Evolutionary conservation across 1,140 invertebrate species (phyloP), one percentile per base, ranked within the genome.

Genomic region (Papilio glaucus): DNA sequence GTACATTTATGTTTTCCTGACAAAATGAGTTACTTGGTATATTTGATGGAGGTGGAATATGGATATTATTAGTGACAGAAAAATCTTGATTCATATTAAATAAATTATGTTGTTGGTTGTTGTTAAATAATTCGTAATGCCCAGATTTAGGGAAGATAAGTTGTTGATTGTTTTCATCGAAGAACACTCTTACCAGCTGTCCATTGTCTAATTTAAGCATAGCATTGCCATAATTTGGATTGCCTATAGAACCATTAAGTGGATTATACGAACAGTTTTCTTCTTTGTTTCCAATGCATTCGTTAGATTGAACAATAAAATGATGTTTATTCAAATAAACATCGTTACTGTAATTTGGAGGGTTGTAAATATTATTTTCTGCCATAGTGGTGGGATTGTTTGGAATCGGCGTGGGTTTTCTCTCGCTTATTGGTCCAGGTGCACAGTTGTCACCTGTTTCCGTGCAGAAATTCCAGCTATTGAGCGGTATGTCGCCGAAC

Each of bases 121-220:
- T 86, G 67, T 87, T 92, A 73, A 92, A 93, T 8, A 89, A 78
- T 73, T 93, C 91, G 72, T 93, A 93, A 69, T 93, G 88, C 65
- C 86, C 88, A 73, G 90, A 86, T 84, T 89, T 85, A 8, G 91
- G 90, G n/a, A 93, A 84, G 37, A 93, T 90, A 24, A 90, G 81
- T 60, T 88, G 90, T 75, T 90, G 89, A 72, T 91, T 92, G 72
- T 92, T 92, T 80, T 92, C 90, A 71, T 93, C 88, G 77, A 90
- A 92, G 60, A 87, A 88, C 4, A 92, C 89, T 74, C 87, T 84
- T 41, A 93, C 83, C 13, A 90, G 65, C 75, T 93, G 91, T 6
- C 92, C 91, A 78, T 93, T 93, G 29, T 88, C 87, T 72, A 90
- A 79, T 75, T 93, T 91, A 8, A 93, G 82, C 81, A 89, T 86